Evolutionary conservation across 1,140 invertebrate species (phyloP), one percentile per base, ranked within the genome.

Genomic region (Lutraria rhynchaena): DNA sequence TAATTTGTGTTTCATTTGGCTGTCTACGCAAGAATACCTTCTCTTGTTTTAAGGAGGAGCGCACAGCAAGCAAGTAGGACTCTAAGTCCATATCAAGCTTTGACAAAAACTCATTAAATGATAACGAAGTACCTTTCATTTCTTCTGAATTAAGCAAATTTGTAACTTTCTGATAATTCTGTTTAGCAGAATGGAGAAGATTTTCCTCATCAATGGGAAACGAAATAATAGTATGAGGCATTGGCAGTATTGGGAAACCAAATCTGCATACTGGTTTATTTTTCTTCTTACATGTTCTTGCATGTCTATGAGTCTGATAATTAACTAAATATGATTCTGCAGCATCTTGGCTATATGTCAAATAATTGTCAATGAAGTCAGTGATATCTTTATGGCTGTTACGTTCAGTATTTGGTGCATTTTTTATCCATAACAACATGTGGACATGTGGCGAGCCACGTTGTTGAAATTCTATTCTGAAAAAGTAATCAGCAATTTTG

Each of bases 381-480:
- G 15, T 33, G n/a, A 84, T 71, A 22, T 78, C 74, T n/a, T 58
- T 27, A 33, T 67, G 49, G 37, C 3, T 60, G 41, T 46, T 46
- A 44, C 33, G 41, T 17, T 31, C 44, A 53, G 55, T 87, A 51
- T 49, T 35, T 57, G 92, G 92, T 37, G 87, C 81, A 87, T 90
- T 83, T 83, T 91, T 81, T 2, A 92, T 75, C 91, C 92, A 93
- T n/a, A 91, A 41, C 3, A 93, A 74, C 55, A 91, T 87, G 71
- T 93, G 92, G 17, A 92, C 58, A 86, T 93, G 92, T 22, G 93
- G 92, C 63, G 86, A 91, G 7, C 93, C 92, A 35, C 91, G 86
- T 71, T 92, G 90, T 76, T 93, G 92, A 83, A 92, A 93, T 82
- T 93, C 91, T 61, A 93, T 90, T 61, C 89, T 83, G 75, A 85